A percentile compares a stretch with the other conserved stretches of the same genome.
These are phyloP conservation scores for Eueremaeus valkanovi DNA, from an alignment of 2,888 invertebrate species.

Conservation along the genomic window DNA sequence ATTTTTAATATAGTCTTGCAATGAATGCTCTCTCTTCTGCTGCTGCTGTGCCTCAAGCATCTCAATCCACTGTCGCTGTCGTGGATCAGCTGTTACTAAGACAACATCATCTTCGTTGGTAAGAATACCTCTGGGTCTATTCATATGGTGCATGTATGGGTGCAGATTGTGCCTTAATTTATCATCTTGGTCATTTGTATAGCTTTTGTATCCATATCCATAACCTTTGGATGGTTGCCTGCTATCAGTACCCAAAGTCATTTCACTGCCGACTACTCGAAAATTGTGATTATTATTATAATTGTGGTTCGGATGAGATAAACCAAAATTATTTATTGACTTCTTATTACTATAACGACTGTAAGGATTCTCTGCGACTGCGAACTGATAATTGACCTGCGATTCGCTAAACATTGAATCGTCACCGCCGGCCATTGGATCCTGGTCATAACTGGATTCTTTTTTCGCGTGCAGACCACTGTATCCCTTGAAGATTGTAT, in stretches of 20 bases:
- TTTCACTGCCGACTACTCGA: not conserved
- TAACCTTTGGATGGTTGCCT: not conserved
- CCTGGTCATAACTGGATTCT: not conserved
- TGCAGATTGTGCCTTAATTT: not conserved
- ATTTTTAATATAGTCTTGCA: no score
- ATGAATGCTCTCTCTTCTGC: no score
- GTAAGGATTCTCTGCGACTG: not conserved
- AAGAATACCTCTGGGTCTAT: not conserved
- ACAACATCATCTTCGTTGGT: not conserved
- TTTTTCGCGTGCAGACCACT: not conserved
- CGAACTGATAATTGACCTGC: not conserved
- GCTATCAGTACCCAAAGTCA: not conserved
- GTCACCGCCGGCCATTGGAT: not conserved
- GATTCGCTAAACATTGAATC: not conserved
- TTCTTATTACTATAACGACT: not conserved
- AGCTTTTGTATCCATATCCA: not conserved
- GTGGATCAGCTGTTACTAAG: slow-evolving; percentile 15
- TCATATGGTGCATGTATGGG: not conserved
- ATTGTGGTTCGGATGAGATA: not conserved
- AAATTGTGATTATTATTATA: not conserved
- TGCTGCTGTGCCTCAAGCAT: not conserved
- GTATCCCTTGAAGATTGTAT: not conserved
- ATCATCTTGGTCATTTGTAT: not conserved
- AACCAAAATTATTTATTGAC: not conserved
- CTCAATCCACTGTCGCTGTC: not conserved